Base-by-base conservation (phyloP, 2,888 invertebrate genomes). In the Amphimallon solstitiale region DNA sequence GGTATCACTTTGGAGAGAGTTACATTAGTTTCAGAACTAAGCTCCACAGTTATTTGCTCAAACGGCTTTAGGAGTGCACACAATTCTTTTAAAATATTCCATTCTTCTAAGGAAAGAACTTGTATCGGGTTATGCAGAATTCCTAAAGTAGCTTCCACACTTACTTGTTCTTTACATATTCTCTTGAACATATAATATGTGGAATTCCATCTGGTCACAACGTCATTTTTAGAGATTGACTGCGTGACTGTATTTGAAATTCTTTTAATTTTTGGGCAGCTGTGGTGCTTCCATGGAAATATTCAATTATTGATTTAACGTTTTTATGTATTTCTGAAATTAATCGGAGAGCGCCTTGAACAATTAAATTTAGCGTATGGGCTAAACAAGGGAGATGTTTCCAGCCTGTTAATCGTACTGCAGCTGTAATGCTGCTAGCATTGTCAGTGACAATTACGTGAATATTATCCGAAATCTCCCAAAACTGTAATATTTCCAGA, bases 181-280 rank as follows among this genome's bases (percentile, higher is more conserved):
- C 71, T 61, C 21, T 72, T 65, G 7, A 71, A 2, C 74, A 73
- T 74, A 59, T 71, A 70, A 38, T 65, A 72, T 1, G 70, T 72
- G 10, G 72, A 68, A 54, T 71, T 72, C 72, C 71, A 70, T 9
- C 71, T 21, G 1, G 73, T 73, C 2, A 34, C 17, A 0, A 73
- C 73, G 51, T 69, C 71, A 66, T 70, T 45, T 66, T 59, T 23
- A 59, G 49, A 4, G n/a, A n/a, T 40, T 14, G 6, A 45, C n/a
- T 51, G 9, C 49, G 35, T 64, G 43, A 7, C 35, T 59, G 29
- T 29, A 38, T 66, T 66, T 71, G 70, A 14, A 61, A 65, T 40
- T 79, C 14, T 83, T 72, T 75, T 83, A 73, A 66, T 69, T 76
- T 71, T 46, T 70, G 54, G 19, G 72, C 51, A 59, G 74, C 43